Conservation (phyloP, 2,113 vertebrate genomes). For the Tragelaphus strepsiceros region DNA sequence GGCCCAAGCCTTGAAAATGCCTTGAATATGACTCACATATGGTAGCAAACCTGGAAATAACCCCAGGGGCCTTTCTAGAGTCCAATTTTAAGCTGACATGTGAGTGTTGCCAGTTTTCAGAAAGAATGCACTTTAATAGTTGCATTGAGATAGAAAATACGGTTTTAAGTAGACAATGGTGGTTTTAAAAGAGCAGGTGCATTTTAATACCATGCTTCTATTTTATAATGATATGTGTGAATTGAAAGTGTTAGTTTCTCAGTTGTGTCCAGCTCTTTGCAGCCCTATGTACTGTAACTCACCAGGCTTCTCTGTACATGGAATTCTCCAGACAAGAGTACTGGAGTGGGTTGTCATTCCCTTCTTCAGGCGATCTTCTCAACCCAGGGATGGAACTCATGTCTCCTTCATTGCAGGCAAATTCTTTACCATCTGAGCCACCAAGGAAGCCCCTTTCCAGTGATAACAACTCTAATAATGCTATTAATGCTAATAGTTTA, state of each 20-base stretch:
- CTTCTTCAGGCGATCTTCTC: background rate
- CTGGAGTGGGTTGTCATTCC: background rate
- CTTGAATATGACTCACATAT: background rate
- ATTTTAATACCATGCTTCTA: constrained; percentile 25
- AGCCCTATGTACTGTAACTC: background rate
- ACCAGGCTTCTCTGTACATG: background rate
- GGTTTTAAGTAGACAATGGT: background rate
- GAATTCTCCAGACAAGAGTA: background rate
- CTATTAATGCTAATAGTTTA: background rate
- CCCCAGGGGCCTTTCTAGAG: background rate
- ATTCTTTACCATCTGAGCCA: background rate
- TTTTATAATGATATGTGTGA: background rate
- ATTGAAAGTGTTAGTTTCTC: background rate
- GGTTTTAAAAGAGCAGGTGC: constrained; percentile 22
- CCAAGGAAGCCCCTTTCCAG: background rate
- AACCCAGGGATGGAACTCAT: background rate
- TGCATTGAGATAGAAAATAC: background rate
- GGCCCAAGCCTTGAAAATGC: background rate
- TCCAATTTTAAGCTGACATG: background rate
- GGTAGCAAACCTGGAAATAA: background rate
- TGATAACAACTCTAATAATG: constrained; percentile 1
- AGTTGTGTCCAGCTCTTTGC: background rate
- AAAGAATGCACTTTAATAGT: background rate
- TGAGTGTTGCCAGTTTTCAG: background rate
- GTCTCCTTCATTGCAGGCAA: background rate